Base-by-base conservation (phyloP, 2,888 invertebrate genomes). In the Rhagonycha fulva region DNA sequence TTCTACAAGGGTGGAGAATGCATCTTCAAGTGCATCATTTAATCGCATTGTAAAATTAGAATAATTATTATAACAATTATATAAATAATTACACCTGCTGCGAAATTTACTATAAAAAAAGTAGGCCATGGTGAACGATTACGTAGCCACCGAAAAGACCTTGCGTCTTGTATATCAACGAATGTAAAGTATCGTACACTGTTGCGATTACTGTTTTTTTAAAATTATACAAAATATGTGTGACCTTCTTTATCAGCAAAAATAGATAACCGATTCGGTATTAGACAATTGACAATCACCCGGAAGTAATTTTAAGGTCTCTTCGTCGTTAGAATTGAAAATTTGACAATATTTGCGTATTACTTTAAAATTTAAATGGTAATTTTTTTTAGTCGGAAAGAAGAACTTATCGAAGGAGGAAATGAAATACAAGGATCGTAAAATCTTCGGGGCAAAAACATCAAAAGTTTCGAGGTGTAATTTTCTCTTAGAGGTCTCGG, bases 41-140 rank as follows among this genome's bases (percentile, higher is more conserved):
- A 47, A 47, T 47, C n/a, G n/a, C 47, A 47, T n/a, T 47, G 47
- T n/a, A 47, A 12, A 47, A 47, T 12, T 66, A 14, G 26, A 66
- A 24, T 66, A 66, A 66, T 66, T 66, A 66, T 66, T 66, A 66
- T 26, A 77, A 77, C 76, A 70, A 68, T 68, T 75, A 75, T 70
- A 74, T 74, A 72, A 72, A 47, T 47, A 47, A 74, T 79, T 73
- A 74, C 77, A 78, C 80, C 77, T 77, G 79, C 83, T 82, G 84
- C 84, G 83, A 82, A 62, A 68, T 76, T 79, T 77, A 81, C 81
- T 81, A 81, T 79, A 71, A 68, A 76, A 79, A 85, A 84, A 23
- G 23, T 85, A 89, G 89, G 89, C 87, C 88, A 87, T 83, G 88
- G 85, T 84, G 80, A 85, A 79, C 81, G 79, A 81, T 83, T 84